A percentile compares a stretch with the other conserved stretches of the same genome.
Conservation (phyloP, 2,888 invertebrate genomes). For the Parapristionchus giblindavisi region DNA sequence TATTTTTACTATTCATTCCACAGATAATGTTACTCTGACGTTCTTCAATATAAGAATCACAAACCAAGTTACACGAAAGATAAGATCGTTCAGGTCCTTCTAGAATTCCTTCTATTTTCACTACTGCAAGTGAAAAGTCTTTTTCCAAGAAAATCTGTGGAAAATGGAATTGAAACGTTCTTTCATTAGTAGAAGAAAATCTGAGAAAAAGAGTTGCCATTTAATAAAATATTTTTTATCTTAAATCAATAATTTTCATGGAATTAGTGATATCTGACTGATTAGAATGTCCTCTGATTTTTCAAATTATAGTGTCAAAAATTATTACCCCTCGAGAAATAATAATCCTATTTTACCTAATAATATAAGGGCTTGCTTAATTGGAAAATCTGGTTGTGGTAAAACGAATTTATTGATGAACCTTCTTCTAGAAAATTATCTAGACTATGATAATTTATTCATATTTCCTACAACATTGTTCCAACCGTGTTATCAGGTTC, state of each 20-base stretch:
- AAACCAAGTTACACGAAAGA: conserved; percentile 36
- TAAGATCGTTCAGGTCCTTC: conserved; percentile 11
- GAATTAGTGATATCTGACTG: too few species aligned
- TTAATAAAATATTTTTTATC: conserved; percentile 30
- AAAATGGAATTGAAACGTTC: conserved; percentile 41
- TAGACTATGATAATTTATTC: conserved; percentile 55
- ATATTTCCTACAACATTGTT: conserved; percentile 43
- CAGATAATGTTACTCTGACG: conserved; percentile 38
- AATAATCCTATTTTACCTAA: conserved; percentile 45
- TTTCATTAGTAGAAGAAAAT: conserved; percentile 38
- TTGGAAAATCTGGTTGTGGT: conserved; percentile 55
- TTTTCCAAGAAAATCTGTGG: conserved; percentile 20
- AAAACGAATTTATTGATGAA: conserved; percentile 52
- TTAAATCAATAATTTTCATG: too few species aligned
- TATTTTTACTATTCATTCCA: conserved; percentile 21
- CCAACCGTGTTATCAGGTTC: conserved; percentile 53
- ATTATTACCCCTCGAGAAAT: conserved; percentile 47
- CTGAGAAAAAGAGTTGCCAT: conserved; percentile 39
- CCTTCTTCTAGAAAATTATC: conserved; percentile 48
- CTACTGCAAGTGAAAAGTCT: conserved; percentile 38
- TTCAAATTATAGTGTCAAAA: conserved; percentile 41
- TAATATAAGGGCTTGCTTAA: conserved; percentile 55
- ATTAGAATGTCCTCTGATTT: conserved; percentile 20
- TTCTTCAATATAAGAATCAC: conserved; percentile 29
- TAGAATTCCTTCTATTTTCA: conserved; percentile 40